Evolutionary conservation across 1,140 invertebrate species (phyloP), one percentile per base, ranked within the genome.

Genomic region (Sitobion miscanthi): DNA sequence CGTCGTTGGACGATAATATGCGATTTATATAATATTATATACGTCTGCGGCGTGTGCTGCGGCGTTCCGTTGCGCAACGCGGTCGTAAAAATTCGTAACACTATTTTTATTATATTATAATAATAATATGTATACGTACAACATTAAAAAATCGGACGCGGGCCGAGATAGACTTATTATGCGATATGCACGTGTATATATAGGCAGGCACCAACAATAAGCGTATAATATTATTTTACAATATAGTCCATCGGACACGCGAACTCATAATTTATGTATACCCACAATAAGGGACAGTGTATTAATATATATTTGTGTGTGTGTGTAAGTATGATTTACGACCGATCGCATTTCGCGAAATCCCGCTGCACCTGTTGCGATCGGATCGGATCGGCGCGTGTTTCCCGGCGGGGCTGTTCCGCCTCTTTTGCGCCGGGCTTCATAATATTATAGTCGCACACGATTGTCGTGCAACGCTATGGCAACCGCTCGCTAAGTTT

Each of bases 401-500:
- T 86, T 54, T 47, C 85, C 85, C 85, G 85, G 85, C 42, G 45
- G 85, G 85, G 85, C 49, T 86, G 85, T 85, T 85, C 83, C 83
- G 85, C 45, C 85, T 86, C 45, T 47, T 86, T 77, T 86, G 42
- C 38, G 23, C 23, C 42, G 45, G 42, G 42, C 14, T 47, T 30
- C 30, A 86, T 7, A 47, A 0, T 47, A 9, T 9, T 47, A 9
- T 9, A 45, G 85, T 17, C 45, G 45, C 45, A 45, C 85, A 86
- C 85, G 85, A 86, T 86, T 86, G 42, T 86, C 85, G 85, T 86
- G 85, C 85, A 30, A 77, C 9, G 42, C 83, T 42, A 23, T 25
- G 83, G 83, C 23, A 23, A 83, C 82, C 82, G 35, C 35, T 85
- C 23, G 42, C 21, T 0, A 54, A 54, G 42, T 45, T 42, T 42